Percentiles rank a stretch among this genome's conserved stretches.
Evolutionary conservation across 2,113 vertebrate genomes (phyloP).

Genomic region (Azemiops feae): DNA sequence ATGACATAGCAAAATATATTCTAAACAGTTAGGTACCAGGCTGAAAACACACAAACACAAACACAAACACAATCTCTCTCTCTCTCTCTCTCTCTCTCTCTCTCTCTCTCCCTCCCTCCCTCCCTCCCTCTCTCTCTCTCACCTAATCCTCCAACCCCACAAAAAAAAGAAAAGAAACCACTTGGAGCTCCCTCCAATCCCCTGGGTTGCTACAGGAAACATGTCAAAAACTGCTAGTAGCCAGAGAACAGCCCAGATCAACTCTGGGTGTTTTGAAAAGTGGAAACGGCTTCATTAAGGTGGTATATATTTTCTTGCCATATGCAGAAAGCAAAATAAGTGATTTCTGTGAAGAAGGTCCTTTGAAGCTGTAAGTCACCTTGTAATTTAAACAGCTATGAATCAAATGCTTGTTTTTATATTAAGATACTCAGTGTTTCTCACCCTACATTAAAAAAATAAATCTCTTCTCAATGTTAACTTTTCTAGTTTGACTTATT

Average conservation of each 20-base stretch:
- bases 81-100: not conserved
- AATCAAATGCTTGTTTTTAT: not conserved
- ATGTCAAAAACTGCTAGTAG: not conserved
- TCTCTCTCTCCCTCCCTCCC: not conserved
- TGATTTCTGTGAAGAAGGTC: not conserved
- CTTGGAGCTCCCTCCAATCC: not conserved
- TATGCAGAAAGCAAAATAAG: not conserved
- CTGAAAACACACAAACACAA: too few species aligned
- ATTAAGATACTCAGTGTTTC: not conserved
- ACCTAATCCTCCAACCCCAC: not conserved
- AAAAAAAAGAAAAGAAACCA: not conserved
- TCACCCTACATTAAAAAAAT: not conserved
- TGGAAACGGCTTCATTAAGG: not conserved
- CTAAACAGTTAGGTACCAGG: not conserved
- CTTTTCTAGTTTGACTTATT: not conserved
- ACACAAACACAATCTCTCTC: too few species aligned
- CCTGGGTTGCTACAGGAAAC: not conserved
- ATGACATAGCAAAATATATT: not conserved
- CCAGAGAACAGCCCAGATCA: not conserved
- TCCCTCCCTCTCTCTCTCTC: not conserved
- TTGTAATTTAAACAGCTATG: not conserved
- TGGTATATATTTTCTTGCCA: not conserved
- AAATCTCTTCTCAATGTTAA: not conserved
- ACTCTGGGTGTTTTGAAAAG: not conserved
- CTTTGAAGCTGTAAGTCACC: not conserved